These are phyloP conservation scores for Chionomys nivalis DNA, from an alignment of 2,113 vertebrate species.

Conservation along the genomic window DNA sequence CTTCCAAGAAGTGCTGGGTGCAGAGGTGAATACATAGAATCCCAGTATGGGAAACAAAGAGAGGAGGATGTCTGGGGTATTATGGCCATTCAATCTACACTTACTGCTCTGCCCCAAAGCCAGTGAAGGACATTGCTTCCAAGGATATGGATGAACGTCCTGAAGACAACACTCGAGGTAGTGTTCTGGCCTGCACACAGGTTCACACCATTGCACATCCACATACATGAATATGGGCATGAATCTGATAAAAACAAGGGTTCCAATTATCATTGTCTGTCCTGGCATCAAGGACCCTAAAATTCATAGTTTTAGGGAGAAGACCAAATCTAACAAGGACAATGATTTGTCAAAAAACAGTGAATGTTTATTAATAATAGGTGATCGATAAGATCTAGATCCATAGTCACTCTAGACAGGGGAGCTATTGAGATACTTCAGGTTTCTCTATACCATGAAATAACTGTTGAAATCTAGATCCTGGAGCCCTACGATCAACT, in stretches of 20 bases:
- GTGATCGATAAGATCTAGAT: not conserved
- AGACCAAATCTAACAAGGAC: not conserved
- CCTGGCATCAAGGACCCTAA: not conserved
- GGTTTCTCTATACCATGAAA: not conserved
- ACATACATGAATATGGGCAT: not conserved
- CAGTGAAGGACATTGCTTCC: not conserved
- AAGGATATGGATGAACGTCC: not conserved
- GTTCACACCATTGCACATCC: not conserved
- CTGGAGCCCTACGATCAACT: not conserved
- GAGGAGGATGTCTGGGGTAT: not conserved
- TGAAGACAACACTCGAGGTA: no score
- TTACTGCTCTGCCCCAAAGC: not conserved
- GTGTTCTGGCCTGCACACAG: not conserved
- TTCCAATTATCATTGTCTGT: not conserved
- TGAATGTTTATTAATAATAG: constrained; percentile 2
- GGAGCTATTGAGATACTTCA: not conserved
- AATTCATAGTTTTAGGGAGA: not conserved
- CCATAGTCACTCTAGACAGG: not conserved
- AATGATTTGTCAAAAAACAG: not conserved
- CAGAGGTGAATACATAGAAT: not conserved
- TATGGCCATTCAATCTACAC: not conserved
- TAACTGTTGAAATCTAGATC: not conserved
- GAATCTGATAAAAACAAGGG: not conserved
- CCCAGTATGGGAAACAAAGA: not conserved
- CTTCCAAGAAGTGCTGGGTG: not conserved